Conservation (phyloP, 2,797 vertebrate species). For the Meriones psammophilus region DNA sequence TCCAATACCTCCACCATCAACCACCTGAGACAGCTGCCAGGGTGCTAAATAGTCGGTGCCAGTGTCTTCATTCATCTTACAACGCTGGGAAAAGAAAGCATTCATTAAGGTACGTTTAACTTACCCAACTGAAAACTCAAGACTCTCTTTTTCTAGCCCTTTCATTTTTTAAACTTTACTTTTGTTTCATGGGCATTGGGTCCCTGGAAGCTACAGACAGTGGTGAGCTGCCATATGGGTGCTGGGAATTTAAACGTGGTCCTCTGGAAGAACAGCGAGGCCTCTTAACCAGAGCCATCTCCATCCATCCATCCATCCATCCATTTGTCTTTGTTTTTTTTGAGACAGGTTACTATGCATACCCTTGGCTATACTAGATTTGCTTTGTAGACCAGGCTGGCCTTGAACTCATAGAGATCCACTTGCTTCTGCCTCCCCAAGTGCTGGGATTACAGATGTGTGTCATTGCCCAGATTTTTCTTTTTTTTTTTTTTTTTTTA, state of each 20-base stretch:
- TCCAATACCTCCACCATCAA: slow-evolving; percentile 95
- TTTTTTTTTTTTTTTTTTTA: not conserved
- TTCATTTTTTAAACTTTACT: no score
- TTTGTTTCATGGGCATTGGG: not conserved
- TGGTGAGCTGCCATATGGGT: not conserved
- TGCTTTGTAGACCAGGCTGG: no score
- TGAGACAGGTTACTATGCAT: no score
- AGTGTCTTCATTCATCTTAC: slow-evolving; percentile 96
- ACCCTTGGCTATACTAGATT: no score
- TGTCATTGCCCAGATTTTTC: no score
- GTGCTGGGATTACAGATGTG: no score
- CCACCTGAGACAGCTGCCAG: slow-evolving; percentile 92
- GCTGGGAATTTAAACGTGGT: not conserved
- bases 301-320: no score
- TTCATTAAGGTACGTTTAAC: slow-evolving; percentile 40
- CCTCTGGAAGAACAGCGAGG: not conserved
- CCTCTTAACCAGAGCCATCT: not conserved
- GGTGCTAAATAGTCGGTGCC: slow-evolving; percentile 92
- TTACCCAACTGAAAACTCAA: not conserved
- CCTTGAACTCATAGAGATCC: no score
- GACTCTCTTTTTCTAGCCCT: slow-evolving; percentile 43
- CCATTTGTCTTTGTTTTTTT: no score
- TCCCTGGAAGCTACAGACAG: not conserved
- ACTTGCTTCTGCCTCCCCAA: no score
- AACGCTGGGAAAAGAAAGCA: slow-evolving; percentile 90